phyloP scores from a whole-genome alignment of 2,797 vertebrate species.

The Trachurus trachurus region DNA sequence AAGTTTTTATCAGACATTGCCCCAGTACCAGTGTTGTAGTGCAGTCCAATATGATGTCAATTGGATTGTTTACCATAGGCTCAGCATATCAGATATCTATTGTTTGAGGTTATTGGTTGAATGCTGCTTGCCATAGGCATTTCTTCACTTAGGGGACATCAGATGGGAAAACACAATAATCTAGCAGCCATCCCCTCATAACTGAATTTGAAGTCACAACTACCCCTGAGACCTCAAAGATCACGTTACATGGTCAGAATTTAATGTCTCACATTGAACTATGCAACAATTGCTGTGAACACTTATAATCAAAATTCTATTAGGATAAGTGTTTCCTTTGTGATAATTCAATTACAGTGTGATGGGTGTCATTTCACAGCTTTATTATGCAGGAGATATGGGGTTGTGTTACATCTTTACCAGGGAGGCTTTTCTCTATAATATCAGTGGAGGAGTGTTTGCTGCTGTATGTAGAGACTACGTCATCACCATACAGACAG shows the following conservation, averaged over 20 bases:
- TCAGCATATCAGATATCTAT: conserved; percentile 14
- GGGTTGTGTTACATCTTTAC: conserved; percentile 48
- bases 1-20: not conserved
- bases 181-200: conserved; percentile 67
- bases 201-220: conserved; percentile 71
- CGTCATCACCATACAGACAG: not conserved
- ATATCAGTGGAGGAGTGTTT: conserved; percentile 11
- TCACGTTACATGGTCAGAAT: conserved; percentile 65
- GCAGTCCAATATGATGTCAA: conserved; percentile 28
- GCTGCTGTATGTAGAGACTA: not conserved
- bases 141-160: conserved; percentile 59
- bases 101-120: conserved; percentile 50
- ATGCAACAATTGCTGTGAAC: conserved; percentile 61
- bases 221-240: conserved; percentile 56
- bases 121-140: conserved; percentile 30
- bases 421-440: conserved; percentile 9
- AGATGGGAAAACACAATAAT: conserved; percentile 67
- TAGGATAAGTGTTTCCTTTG: conserved; percentile 71
- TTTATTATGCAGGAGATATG: conserved; percentile 36
- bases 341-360: conserved; percentile 60
- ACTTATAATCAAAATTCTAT: conserved; percentile 59
- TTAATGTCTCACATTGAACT: conserved; percentile 59
- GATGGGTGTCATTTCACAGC: conserved; percentile 59
- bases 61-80: not conserved
- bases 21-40: not conserved